A percentile compares a stretch with the other conserved stretches of the same genome.
phyloP scores from a whole-genome alignment of 2,113 vertebrate species.

The Lasiurus cinereus region DNA sequence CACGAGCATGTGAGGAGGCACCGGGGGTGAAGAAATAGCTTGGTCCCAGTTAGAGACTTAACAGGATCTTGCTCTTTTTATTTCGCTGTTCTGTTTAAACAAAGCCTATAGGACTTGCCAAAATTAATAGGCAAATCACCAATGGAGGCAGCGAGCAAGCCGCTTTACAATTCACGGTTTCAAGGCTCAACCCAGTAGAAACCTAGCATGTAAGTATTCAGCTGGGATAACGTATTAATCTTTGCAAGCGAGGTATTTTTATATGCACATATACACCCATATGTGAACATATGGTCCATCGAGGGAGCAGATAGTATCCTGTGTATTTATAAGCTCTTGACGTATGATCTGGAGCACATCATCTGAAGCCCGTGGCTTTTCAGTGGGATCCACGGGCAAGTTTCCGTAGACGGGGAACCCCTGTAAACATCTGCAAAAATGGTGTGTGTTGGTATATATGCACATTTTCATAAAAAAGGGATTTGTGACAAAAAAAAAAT shows the following conservation, averaged over 20 bases:
- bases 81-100: conserved; percentile 38
- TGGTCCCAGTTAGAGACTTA: background rate
- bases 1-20: background rate
- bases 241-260: conserved; percentile 74
- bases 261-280: conserved; percentile 54
- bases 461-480: background rate
- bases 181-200: conserved; percentile 39
- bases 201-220: conserved; percentile 62
- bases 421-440: background rate
- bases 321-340: conserved; percentile 69
- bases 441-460: background rate
- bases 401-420: background rate
- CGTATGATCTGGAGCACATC: conserved; percentile 12
- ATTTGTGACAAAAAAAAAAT: background rate
- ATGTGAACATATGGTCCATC: conserved; percentile 72
- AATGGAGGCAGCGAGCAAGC: conserved; percentile 6
- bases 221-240: conserved; percentile 77
- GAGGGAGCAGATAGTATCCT: conserved; percentile 63
- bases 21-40: background rate
- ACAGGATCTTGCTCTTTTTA: conserved; percentile 40
- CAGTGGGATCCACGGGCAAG: background rate
- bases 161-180: conserved; percentile 37
- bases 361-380: conserved; percentile 20
- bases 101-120: conserved; percentile 11
- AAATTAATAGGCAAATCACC: conserved; percentile 63